phyloP scores from a whole-genome alignment of 2,113 vertebrate species.

The Acrocephalus arundinaceus region DNA sequence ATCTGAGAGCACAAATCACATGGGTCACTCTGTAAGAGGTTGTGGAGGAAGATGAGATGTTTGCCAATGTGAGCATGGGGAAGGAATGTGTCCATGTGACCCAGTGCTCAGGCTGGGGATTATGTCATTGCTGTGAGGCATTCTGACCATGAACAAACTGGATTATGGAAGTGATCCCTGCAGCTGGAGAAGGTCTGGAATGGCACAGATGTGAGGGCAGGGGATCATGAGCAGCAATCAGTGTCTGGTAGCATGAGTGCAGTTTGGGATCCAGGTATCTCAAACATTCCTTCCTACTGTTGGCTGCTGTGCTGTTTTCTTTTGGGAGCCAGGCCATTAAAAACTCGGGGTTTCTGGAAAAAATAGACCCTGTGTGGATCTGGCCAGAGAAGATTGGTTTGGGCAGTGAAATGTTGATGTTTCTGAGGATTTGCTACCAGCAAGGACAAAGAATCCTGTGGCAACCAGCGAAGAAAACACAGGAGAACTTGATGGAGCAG shows the following conservation, averaged over 20 bases:
- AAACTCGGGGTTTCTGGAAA: background rate
- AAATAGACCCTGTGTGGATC: fast-evolving
- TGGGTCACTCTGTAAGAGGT: background rate
- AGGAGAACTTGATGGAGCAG: background rate
- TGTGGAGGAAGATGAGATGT: background rate
- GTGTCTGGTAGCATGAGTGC: background rate
- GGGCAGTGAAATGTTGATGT: background rate
- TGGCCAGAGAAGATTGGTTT: background rate
- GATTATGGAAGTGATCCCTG: background rate
- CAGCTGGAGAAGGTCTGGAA: background rate
- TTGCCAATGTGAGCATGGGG: background rate
- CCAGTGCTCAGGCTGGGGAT: background rate
- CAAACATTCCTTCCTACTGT: background rate
- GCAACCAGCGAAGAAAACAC: background rate
- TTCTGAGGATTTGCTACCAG: background rate
- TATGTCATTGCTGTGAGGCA: background rate
- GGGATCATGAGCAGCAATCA: background rate
- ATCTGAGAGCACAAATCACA: background rate
- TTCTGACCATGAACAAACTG: background rate
- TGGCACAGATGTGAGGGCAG: background rate
- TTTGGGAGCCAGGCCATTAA: background rate
- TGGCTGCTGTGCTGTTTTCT: background rate
- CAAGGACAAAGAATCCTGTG: background rate
- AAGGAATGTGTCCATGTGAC: background rate
- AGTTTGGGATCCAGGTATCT: background rate